Evolutionary conservation across 2,888 invertebrate genomes (phyloP).

Genomic region (Philaethria dido): DNA sequence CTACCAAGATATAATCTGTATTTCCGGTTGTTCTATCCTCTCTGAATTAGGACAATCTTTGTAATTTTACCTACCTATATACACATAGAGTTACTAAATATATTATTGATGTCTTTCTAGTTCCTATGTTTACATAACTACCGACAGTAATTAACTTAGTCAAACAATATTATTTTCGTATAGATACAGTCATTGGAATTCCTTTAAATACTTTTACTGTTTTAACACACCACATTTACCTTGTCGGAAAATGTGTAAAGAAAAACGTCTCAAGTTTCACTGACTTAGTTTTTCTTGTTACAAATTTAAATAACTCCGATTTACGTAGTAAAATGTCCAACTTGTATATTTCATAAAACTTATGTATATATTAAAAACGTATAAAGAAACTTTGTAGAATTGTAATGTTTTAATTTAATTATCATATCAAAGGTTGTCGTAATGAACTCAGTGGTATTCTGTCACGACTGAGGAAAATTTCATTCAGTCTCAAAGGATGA

Average conservation of each 20-base stretch:
- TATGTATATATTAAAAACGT: not conserved
- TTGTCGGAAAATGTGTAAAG: constrained; percentile 6
- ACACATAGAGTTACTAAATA: too few species aligned
- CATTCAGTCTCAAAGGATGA: constrained; percentile 67
- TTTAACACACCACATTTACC: constrained; percentile 55
- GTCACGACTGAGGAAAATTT: constrained; percentile 26
- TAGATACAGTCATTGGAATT: constrained; percentile 69
- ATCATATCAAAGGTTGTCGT: constrained; percentile 53
- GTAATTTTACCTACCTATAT: too few species aligned
- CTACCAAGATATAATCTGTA: too few species aligned
- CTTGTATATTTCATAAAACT: not conserved
- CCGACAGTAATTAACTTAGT: too few species aligned
- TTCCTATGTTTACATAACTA: too few species aligned
- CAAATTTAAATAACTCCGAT: not conserved
- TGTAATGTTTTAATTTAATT: constrained; percentile 44
- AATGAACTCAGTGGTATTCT: constrained; percentile 21
- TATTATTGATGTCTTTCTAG: too few species aligned
- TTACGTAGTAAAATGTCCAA: not conserved
- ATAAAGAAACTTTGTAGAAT: not conserved
- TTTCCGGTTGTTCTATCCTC: constrained; percentile 55
- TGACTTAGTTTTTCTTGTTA: constrained; percentile 10
- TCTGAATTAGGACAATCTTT: not conserved
- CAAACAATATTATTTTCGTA: constrained; percentile 50
- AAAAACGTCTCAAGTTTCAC: constrained; percentile 4
- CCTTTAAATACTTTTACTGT: constrained; percentile 63